phyloP scores from a whole-genome alignment of 1,140 invertebrate species.

The Zaprionus africanus region DNA sequence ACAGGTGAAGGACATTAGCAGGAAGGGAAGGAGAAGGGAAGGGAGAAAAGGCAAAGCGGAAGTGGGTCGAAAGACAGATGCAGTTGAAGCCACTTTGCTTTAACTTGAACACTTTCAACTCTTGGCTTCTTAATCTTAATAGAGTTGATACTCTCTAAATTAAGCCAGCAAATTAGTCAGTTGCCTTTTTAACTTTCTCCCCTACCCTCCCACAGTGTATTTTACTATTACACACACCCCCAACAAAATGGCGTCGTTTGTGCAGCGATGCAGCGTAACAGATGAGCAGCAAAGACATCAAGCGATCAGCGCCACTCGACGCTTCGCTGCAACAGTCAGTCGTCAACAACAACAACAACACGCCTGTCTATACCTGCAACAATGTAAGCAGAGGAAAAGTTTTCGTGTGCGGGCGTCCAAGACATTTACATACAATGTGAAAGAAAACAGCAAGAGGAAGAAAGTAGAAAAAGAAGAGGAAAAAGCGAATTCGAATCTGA shows the following conservation, averaged over 20 bases:
- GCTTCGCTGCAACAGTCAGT: slow-evolving; percentile 27
- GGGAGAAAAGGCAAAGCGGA: not conserved
- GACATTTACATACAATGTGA: slow-evolving; percentile 27
- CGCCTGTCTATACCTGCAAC: slow-evolving; percentile 44
- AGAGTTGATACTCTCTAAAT: too few relatives aligned
- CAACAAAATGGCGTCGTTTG: slow-evolving; percentile 30
- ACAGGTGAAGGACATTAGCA: not conserved
- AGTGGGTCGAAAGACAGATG: not conserved
- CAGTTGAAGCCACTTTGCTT: not conserved
- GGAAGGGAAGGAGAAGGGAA: not conserved
- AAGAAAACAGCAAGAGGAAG: not conserved
- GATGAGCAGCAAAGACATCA: slow-evolving; percentile 34
- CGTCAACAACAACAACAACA: slow-evolving; percentile 9
- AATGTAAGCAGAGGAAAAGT: slow-evolving; percentile 54
- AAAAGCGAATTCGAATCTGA: not conserved
- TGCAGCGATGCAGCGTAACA: slow-evolving; percentile 20
- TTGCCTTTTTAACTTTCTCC: not conserved
- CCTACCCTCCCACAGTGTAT: not conserved
- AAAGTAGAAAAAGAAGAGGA: not conserved
- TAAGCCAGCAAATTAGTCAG: not conserved
- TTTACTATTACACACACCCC: not conserved
- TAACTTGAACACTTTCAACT: not conserved
- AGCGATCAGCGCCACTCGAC: slow-evolving; percentile 45
- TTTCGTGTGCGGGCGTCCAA: slow-evolving; percentile 18
- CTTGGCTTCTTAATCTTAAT: too few relatives aligned